phyloP scores from a whole-genome alignment of 2,888 invertebrate genomes.

The Auanema sp. region DNA sequence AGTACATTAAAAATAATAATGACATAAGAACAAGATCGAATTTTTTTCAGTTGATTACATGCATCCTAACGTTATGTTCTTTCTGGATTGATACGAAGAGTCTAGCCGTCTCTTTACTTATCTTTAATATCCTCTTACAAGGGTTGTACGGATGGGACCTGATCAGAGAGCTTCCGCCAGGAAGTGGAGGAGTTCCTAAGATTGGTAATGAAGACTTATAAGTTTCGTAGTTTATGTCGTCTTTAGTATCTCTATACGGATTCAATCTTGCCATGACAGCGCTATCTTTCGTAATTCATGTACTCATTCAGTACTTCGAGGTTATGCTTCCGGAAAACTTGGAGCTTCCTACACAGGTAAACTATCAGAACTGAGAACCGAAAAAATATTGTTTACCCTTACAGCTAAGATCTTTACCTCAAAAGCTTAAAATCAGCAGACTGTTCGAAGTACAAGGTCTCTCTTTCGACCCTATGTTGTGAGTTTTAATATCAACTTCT shows the following conservation, averaged over 20 bases:
- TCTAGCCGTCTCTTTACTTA: conserved; percentile 32
- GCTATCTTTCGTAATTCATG: conserved; percentile 29
- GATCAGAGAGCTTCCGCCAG: conserved; percentile 55
- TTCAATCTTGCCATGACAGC: conserved; percentile 32
- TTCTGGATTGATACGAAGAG: conserved; percentile 54
- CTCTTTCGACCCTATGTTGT: conserved; percentile 58
- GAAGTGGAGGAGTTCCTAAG: conserved; percentile 54
- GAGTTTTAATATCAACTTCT: conserved; percentile 15
- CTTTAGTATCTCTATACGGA: conserved; percentile 32
- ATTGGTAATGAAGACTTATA: conserved; percentile 35
- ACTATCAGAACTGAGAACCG: conserved; percentile 6
- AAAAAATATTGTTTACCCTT: conserved; percentile 5
- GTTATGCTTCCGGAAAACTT: conserved; percentile 30
- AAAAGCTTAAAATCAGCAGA: neutral
- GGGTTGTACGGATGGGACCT: conserved; percentile 54
- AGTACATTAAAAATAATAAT: neutral
- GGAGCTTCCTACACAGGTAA: conserved; percentile 33
- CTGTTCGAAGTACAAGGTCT: conserved; percentile 48
- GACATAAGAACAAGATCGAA: neutral
- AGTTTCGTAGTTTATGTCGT: neutral
- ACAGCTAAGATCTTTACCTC: conserved; percentile 6
- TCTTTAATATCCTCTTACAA: conserved; percentile 50
- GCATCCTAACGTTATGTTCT: conserved; percentile 36
- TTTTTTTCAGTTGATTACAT: conserved; percentile 46
- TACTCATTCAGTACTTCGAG: conserved; percentile 20